A percentile compares a stretch with the other conserved stretches of the same genome.
Conservation (phyloP, 2,888 invertebrate genomes). For the Sarcophaga caerulescens region DNA sequence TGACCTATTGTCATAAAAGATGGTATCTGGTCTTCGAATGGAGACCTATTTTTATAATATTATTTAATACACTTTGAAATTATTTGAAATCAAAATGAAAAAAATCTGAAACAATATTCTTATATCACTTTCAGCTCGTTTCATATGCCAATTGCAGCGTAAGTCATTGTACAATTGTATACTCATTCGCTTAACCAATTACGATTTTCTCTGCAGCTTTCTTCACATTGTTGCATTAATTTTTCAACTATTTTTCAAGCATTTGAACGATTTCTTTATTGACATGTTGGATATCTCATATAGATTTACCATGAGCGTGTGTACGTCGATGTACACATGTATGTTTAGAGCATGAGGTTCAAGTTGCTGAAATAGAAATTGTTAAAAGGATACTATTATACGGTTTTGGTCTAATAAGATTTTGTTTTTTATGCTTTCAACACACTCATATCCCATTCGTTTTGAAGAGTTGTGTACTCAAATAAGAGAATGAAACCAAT, state of each 20-base stretch:
- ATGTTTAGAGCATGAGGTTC: not conserved
- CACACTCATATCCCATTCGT: not conserved
- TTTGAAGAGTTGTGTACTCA: slow-evolving; percentile 4
- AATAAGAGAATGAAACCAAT: not conserved
- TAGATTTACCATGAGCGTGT: too few relatives aligned
- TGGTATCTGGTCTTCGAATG: too few relatives aligned
- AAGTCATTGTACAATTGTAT: not conserved
- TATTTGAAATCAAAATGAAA: not conserved
- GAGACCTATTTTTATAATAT: too few relatives aligned
- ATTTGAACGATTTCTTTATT: slow-evolving; percentile 38
- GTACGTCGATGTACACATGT: not conserved
- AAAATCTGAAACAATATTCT: too few relatives aligned
- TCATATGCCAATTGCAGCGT: not conserved
- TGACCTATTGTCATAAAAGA: too few relatives aligned
- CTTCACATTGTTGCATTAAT: slow-evolving; percentile 36
- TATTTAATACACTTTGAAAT: too few relatives aligned
- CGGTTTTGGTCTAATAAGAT: slow-evolving; percentile 39
- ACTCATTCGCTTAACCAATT: slow-evolving; percentile 3
- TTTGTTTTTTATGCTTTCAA: not conserved
- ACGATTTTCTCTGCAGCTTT: slow-evolving; percentile 29
- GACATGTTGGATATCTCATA: slow-evolving; percentile 16
- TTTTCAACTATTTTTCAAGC: slow-evolving; percentile 20
- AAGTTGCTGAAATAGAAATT: slow-evolving; percentile 37
- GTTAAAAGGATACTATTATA: slow-evolving; percentile 34
- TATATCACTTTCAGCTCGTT: not conserved